A percentile compares a stretch with the other conserved stretches of the same genome.
Evolutionary conservation across 2,797 vertebrate genomes (phyloP).

Genomic region (Enteromius trimaculatus): DNA sequence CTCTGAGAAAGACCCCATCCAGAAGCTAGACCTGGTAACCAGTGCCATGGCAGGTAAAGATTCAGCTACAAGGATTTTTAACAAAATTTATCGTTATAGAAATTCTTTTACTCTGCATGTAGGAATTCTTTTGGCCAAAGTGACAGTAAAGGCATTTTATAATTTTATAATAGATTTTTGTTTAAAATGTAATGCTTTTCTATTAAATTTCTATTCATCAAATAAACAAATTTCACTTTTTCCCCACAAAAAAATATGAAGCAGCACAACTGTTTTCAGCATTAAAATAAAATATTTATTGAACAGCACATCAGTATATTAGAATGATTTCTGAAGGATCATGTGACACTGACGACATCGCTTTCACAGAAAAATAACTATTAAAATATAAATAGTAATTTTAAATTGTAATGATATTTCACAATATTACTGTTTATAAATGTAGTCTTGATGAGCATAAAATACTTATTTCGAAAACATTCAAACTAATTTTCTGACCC

Average conservation of each 20-base stretch:
- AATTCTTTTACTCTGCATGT: no score
- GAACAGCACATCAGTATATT: not conserved
- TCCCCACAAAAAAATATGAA: not conserved
- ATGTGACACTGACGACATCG: not conserved
- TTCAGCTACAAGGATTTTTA: not conserved
- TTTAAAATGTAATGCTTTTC: not conserved
- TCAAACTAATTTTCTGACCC: not conserved
- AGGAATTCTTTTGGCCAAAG: no score
- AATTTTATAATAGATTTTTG: not conserved
- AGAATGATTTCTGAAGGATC: not conserved
- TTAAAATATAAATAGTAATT: not conserved
- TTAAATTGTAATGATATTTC: not conserved
- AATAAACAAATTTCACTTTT: not conserved
- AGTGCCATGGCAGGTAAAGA: conserved; percentile 84
- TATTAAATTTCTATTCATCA: not conserved
- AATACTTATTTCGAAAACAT: not conserved
- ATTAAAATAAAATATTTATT: not conserved
- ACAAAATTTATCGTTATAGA: not conserved
- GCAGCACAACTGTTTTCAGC: not conserved
- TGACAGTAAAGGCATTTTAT: no score
- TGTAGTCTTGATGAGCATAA: not conserved
- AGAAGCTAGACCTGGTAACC: conserved; percentile 84
- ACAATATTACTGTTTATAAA: not conserved
- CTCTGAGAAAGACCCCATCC: conserved; percentile 81
- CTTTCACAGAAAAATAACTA: not conserved